A percentile compares a stretch with the other conserved stretches of the same genome.
phyloP scores from a whole-genome alignment of 2,113 vertebrate species.

The Oryzias curvinotus region DNA sequence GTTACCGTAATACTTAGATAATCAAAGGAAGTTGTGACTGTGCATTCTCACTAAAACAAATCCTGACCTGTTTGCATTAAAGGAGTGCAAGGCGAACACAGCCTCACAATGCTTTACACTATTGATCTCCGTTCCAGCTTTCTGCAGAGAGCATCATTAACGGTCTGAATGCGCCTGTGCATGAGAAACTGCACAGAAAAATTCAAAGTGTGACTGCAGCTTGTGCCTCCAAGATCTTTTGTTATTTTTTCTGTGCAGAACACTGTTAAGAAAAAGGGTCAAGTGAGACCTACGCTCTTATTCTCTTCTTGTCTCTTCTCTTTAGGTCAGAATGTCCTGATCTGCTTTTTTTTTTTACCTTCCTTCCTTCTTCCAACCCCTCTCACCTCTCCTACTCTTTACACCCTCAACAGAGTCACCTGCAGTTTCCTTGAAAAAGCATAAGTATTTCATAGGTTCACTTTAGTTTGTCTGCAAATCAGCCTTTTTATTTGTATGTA shows the following conservation, averaged over 20 bases:
- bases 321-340: constrained; percentile 67
- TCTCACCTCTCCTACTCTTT: constrained; percentile 16
- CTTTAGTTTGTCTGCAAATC: constrained; percentile 6
- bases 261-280: constrained; percentile 6
- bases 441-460: background rate
- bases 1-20: constrained; percentile 63
- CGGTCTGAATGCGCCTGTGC: background rate
- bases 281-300: constrained; percentile 42
- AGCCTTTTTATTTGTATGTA: background rate
- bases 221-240: constrained; percentile 35
- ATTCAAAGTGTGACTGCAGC: constrained; percentile 9
- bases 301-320: constrained; percentile 32
- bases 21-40: constrained; percentile 42
- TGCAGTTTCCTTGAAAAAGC: constrained; percentile 10
- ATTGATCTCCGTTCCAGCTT: constrained; percentile 61
- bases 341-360: constrained; percentile 45
- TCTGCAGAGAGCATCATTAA: constrained; percentile 39
- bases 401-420: constrained; percentile 2
- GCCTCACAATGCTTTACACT: constrained; percentile 58
- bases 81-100: constrained; percentile 50
- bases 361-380: constrained; percentile 15
- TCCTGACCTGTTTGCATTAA: constrained; percentile 49
- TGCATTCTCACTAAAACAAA: constrained; percentile 64
- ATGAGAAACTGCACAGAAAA: background rate
- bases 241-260: constrained; percentile 24